Evolutionary conservation across 2,797 vertebrate species (phyloP).

Genomic region (Thaleichthys pacificus): DNA sequence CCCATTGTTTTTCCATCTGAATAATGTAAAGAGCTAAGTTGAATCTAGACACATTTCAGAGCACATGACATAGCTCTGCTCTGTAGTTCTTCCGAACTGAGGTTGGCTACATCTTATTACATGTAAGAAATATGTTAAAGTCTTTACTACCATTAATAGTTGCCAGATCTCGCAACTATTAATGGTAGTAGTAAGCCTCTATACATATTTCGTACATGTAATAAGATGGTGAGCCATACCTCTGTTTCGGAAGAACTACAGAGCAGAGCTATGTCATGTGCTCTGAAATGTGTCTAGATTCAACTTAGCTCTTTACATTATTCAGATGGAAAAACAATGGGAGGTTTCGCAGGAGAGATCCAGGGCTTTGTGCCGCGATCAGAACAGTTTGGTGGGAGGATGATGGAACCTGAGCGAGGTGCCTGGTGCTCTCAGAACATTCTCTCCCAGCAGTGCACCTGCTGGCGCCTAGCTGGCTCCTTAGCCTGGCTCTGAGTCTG

Average conservation of each 20-base stretch:
- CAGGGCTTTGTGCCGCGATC: background rate
- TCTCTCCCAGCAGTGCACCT: background rate
- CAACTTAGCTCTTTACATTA: too few relatives aligned
- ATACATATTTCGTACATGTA: background rate
- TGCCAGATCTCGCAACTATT: background rate
- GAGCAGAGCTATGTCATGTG: background rate
- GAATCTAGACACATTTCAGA: too few relatives aligned
- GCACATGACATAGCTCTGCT: background rate
- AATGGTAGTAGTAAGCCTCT: background rate
- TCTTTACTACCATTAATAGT: background rate
- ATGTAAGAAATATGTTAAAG: background rate
- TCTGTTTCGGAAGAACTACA: background rate
- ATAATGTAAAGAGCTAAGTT: too few relatives aligned
- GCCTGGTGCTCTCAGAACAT: too few relatives aligned
- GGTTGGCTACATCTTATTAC: background rate
- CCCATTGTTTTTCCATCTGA: too few relatives aligned
- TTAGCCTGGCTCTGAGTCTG: conserved; percentile 3
- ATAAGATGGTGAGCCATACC: background rate
- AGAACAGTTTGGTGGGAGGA: too few relatives aligned
- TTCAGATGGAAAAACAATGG: too few relatives aligned
- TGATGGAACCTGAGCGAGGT: too few relatives aligned
- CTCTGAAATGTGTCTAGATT: too few relatives aligned
- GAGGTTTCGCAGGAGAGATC: background rate
- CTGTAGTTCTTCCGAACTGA: background rate
- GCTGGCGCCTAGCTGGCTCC: background rate